These are phyloP conservation scores for Kryptopterus vitreolus DNA, from an alignment of 2,797 vertebrate species.

Conservation along the genomic window DNA sequence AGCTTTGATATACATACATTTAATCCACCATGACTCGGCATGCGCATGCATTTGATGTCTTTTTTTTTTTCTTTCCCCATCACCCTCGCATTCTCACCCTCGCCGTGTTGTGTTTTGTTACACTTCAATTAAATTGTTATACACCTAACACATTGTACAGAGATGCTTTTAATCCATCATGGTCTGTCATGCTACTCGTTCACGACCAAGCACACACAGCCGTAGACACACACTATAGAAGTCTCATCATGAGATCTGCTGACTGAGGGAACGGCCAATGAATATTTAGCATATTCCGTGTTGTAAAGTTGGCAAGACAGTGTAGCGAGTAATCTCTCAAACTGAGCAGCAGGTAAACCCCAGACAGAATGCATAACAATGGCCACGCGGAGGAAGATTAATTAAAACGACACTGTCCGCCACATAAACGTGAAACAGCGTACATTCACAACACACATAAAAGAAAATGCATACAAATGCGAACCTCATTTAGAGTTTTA, in stretches of 20 bases:
- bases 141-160: slow-evolving; percentile 39
- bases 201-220: neutral
- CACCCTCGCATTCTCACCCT: neutral
- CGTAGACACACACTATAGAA: slow-evolving; percentile 58
- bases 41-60: slow-evolving; percentile 28
- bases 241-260: slow-evolving; percentile 64
- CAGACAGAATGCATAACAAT: slow-evolving; percentile 37
- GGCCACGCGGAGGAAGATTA: slow-evolving; percentile 36
- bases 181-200: slow-evolving; percentile 42
- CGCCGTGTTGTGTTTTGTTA: slow-evolving; percentile 23
- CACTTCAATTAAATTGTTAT: slow-evolving; percentile 31
- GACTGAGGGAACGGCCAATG: slow-evolving; percentile 68
- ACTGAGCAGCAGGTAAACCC: slow-evolving; percentile 36
- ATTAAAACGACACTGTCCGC: slow-evolving; percentile 36
- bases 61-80: neutral
- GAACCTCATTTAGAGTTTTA: neutral
- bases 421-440: slow-evolving; percentile 30
- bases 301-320: slow-evolving; percentile 67
- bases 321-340: slow-evolving; percentile 71
- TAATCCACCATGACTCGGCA: slow-evolving; percentile 56
- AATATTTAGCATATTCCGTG: slow-evolving; percentile 69
- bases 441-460: neutral
- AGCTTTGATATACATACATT: slow-evolving; percentile 35
- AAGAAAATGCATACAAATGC: neutral
- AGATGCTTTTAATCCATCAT: slow-evolving; percentile 58